These are phyloP conservation scores for Spinus olivaceus DNA, from an alignment of 2,797 vertebrate genomes.

Conservation along the genomic window DNA sequence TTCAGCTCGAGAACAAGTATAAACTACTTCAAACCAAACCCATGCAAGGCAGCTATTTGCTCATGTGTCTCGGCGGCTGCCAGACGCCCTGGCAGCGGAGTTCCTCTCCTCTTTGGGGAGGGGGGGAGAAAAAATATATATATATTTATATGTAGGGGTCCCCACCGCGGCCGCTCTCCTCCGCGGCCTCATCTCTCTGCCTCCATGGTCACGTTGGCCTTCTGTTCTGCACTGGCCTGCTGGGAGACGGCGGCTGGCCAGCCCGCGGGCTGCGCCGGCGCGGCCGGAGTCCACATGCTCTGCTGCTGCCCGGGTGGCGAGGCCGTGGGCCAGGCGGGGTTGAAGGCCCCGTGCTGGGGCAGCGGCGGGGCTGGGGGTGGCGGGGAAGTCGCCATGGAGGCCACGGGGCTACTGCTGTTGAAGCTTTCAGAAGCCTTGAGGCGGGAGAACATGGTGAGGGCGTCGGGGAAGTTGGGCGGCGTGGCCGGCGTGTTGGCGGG, in stretches of 20 bases:
- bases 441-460: slow-evolving; percentile 95
- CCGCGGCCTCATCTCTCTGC: slow-evolving; percentile 91
- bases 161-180: background rate
- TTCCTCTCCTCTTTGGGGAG: slow-evolving; percentile 60
- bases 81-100: slow-evolving; percentile 37
- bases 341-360: slow-evolving; percentile 57
- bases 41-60: slow-evolving; percentile 56
- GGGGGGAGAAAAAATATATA: background rate
- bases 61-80: background rate
- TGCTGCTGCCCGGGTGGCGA: slow-evolving; percentile 73
- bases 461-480: slow-evolving; percentile 94
- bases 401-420: slow-evolving; percentile 83
- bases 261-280: slow-evolving; percentile 66
- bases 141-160: slow-evolving; percentile 34
- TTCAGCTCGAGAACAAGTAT: slow-evolving; percentile 62
- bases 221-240: slow-evolving; percentile 85
- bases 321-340: slow-evolving; percentile 65
- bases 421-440: slow-evolving; percentile 97
- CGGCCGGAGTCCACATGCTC: slow-evolving; percentile 87
- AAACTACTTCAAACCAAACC: slow-evolving; percentile 67
- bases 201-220: slow-evolving; percentile 93
- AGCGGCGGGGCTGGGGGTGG: slow-evolving; percentile 80
- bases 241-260: slow-evolving; percentile 86
- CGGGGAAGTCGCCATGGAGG: slow-evolving; percentile 87
- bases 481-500: slow-evolving; percentile 97